Conservation (phyloP, 2,888 invertebrate genomes). For the Mythimna impura region DNA sequence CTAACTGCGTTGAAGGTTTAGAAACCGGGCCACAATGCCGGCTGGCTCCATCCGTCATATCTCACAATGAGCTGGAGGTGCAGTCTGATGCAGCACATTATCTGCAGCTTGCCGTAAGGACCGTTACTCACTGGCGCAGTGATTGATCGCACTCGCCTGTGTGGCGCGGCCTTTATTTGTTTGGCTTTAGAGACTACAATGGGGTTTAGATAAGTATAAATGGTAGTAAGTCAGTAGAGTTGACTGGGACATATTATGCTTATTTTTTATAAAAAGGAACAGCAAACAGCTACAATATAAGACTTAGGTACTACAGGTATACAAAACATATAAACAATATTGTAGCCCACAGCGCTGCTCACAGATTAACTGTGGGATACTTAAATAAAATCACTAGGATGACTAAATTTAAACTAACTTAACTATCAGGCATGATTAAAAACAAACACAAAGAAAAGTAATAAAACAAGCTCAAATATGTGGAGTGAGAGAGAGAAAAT, state of each 20-base stretch:
- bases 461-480: too few species aligned
- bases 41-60: constrained; percentile 29
- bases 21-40: constrained; percentile 6
- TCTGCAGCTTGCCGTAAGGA: constrained; percentile 4
- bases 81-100: constrained; percentile 19
- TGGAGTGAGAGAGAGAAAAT: too few species aligned
- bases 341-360: too few species aligned
- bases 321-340: too few species aligned
- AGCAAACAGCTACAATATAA: too few species aligned
- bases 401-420: too few species aligned
- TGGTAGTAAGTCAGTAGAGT: neutral
- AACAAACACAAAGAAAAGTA: too few species aligned
- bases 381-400: too few species aligned
- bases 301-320: too few species aligned
- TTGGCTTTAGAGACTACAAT: constrained; percentile 12
- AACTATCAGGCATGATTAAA: too few species aligned
- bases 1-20: neutral
- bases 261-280: too few species aligned
- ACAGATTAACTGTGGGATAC: too few species aligned
- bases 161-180: constrained; percentile 26
- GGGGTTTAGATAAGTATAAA: constrained; percentile 8
- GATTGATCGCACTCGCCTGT: constrained; percentile 39
- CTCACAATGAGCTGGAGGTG: constrained; percentile 17
- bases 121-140: constrained; percentile 27
- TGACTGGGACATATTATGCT: neutral